phyloP scores from a whole-genome alignment of 2,888 invertebrate genomes.

The Cyrtodaria siliqua region DNA sequence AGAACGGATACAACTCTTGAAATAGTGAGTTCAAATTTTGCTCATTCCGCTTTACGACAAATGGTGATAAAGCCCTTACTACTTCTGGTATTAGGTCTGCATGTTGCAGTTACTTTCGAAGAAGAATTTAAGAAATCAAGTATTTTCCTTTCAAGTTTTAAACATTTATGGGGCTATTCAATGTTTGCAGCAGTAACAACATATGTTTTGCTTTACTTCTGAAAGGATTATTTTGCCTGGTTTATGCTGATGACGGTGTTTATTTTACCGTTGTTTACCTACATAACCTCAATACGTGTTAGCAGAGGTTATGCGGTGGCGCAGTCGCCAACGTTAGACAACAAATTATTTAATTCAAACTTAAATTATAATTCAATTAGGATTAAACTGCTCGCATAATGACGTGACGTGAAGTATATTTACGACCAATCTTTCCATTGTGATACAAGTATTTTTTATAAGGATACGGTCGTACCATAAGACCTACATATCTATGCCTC shows the following conservation, averaged over 20 bases:
- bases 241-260: slow-evolving; percentile 73
- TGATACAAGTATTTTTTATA: too few species aligned
- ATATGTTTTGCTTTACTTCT: slow-evolving; percentile 61
- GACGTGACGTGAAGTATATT: too few species aligned
- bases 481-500: too few species aligned
- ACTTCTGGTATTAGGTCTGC: slow-evolving; percentile 31
- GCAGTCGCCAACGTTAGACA: too few species aligned
- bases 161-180: slow-evolving; percentile 78
- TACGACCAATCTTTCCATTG: too few species aligned
- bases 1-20: slow-evolving; percentile 75
- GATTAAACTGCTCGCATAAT: too few species aligned
- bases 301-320: too few species aligned
- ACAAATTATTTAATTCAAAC: too few species aligned
- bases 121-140: slow-evolving; percentile 77
- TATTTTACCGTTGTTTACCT: slow-evolving; percentile 74
- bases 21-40: slow-evolving; percentile 77
- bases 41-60: slow-evolving; percentile 76
- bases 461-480: too few species aligned
- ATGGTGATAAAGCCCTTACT: slow-evolving; percentile 80
- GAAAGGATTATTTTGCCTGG: slow-evolving; percentile 61
- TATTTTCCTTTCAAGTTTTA: slow-evolving; percentile 76
- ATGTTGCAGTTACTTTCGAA: slow-evolving; percentile 66
- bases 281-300: too few species aligned
- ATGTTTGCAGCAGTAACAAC: slow-evolving; percentile 55
- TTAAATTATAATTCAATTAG: too few species aligned